Evolutionary conservation across 92 coral and sea anemone species (phyloP), one percentile per base, ranked within the genome.

Genomic region (Epizoanthus fatuus): DNA sequence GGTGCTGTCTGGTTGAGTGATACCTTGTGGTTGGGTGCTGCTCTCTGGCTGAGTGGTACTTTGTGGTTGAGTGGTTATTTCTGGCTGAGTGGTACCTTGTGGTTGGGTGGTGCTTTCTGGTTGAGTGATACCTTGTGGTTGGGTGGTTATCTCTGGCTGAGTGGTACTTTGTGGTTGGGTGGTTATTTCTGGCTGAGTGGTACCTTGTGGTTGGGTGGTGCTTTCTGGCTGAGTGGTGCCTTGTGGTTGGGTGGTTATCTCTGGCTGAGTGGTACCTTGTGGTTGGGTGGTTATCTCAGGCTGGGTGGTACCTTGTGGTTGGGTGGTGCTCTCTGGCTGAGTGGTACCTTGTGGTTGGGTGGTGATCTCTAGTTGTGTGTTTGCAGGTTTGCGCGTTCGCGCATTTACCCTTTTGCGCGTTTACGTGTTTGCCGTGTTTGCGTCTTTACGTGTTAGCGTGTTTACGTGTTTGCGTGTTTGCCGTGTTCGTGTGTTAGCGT

Each of bases 281-380:
- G 38, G 22, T 14, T 20, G 38, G 69, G 60, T 77, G 7, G 37
- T 72, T 19, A 39, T 72, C n/a, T 77, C 49, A 7, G 69, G 40
- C 52, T 64, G 81, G 1, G 54, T 17, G 40, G 90, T n/a, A 39
- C 75, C 14, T 7, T 69, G 40, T 22, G 9, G 38, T 22, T 25
- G 14, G 69, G 38, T 19, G 69, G 25, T 32, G 12, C 3, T 29
- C 4, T 9, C 13, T 22, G 39, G 13, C 19, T 15, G 59, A 7
- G 49, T 22, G 1, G 75, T 32, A 22, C 9, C 2, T 29, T 29
- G 35, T 29, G 35, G 57, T 47, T 13, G 22, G 13, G 77, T 20
- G 13, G 74, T 85, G 60, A 80, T 67, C 8, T 75, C 54, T 38
- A 3, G 58, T 9, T 20, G 69, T 14, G 83, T 60, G 5, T n/a